phyloP scores from a whole-genome alignment of 2,797 vertebrate genomes.

The Mus minutoides region DNA sequence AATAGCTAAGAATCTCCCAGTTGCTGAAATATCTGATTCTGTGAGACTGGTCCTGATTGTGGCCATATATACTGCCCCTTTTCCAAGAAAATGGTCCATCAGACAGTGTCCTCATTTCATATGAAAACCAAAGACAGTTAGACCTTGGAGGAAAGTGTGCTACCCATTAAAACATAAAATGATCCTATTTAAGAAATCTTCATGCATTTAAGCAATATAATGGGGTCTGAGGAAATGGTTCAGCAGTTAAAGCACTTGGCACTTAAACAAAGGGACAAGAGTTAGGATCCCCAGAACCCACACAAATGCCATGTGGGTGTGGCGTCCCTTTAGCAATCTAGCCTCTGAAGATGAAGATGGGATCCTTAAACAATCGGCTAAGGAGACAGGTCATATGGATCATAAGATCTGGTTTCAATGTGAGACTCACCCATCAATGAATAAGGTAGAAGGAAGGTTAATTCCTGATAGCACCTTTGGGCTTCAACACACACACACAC shows the following conservation, averaged over 20 bases:
- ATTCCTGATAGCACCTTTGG: background rate
- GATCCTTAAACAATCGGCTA: background rate
- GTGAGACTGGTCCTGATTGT: background rate
- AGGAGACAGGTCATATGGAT: background rate
- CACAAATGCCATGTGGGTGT: background rate
- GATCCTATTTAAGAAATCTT: background rate
- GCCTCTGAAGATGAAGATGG: background rate
- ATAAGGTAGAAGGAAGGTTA: background rate
- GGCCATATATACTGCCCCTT: background rate
- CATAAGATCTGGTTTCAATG: background rate
- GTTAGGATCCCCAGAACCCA: background rate
- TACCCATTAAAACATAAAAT: background rate
- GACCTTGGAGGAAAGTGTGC: background rate
- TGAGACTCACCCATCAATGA: background rate
- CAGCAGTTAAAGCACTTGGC: background rate
- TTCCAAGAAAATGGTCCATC: background rate
- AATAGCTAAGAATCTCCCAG: background rate
- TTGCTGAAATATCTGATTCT: background rate
- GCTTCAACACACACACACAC: background rate
- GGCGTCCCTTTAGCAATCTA: background rate
- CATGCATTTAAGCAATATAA: background rate
- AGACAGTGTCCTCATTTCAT: background rate
- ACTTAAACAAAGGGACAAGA: background rate
- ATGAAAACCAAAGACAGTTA: constrained; percentile 39
- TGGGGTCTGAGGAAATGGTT: background rate